These are phyloP conservation scores for Caiman crocodilus DNA, from an alignment of 2,797 vertebrate species.

Conservation along the genomic window DNA sequence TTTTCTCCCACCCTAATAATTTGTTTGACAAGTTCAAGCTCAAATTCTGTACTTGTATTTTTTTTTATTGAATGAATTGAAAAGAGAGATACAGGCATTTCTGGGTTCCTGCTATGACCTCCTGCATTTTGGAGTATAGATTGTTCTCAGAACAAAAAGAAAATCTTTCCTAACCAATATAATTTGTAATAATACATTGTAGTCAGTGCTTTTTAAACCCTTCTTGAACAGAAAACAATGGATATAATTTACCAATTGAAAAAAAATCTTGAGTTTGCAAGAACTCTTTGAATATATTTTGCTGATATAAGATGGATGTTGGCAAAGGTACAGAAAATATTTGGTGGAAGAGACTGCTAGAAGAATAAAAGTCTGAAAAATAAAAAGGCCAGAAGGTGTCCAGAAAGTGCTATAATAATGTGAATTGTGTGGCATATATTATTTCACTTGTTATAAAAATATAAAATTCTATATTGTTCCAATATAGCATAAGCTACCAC, in stretches of 20 bases:
- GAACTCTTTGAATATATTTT: background rate
- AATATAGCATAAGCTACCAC: background rate
- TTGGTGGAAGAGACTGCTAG: background rate
- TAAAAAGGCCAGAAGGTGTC: background rate
- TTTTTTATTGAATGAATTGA: background rate
- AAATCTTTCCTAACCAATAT: background rate
- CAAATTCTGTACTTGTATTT: background rate
- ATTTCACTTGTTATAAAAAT: slow-evolving; percentile 20
- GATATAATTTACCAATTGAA: background rate
- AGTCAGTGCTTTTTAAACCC: background rate
- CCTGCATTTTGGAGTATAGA: background rate
- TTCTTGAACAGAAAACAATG: background rate
- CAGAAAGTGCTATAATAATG: background rate
- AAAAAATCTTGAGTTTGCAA: background rate
- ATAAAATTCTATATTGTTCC: slow-evolving; percentile 53
- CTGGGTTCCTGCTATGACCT: background rate
- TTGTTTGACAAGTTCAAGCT: background rate
- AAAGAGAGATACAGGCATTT: background rate
- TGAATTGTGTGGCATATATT: background rate
- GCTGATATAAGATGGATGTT: background rate
- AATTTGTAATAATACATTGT: background rate
- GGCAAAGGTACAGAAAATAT: background rate
- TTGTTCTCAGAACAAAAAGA: background rate
- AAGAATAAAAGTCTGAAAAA: background rate
- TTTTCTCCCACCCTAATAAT: background rate